Evolutionary conservation across 2,113 vertebrate genomes (phyloP).

Genomic region (Odontesthes bonariensis): DNA sequence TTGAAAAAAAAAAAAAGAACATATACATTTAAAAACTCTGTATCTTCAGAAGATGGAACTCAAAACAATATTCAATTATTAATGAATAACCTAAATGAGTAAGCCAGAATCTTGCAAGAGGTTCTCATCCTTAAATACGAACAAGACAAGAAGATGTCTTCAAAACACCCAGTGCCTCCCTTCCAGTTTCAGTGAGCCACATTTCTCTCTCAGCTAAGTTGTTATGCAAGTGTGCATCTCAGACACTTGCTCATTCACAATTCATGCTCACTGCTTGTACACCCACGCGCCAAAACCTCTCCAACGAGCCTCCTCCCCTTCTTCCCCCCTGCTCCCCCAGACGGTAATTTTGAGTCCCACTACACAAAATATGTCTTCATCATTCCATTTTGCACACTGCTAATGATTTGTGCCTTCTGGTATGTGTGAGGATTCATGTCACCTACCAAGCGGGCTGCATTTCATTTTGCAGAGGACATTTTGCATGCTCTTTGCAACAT

Average conservation of each 20-base stretch:
- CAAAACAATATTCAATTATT: constrained; percentile 47
- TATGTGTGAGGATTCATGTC: constrained; percentile 46
- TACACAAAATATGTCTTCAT: constrained; percentile 59
- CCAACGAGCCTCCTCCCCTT: not conserved
- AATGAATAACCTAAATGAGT: constrained; percentile 47
- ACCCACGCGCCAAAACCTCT: constrained; percentile 54
- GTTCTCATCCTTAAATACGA: constrained; percentile 52
- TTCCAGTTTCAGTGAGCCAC: constrained; percentile 34
- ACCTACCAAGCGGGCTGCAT: constrained; percentile 47
- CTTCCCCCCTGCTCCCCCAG: not conserved
- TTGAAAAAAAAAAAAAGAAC: constrained; percentile 11
- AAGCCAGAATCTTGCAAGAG: constrained; percentile 32
- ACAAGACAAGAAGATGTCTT: constrained; percentile 65
- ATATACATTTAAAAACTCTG: constrained; percentile 24
- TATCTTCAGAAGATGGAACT: constrained; percentile 31
- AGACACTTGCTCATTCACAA: constrained; percentile 72
- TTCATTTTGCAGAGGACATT: constrained; percentile 55
- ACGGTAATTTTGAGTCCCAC: constrained; percentile 42
- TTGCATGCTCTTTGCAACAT: constrained; percentile 33
- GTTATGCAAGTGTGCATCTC: constrained; percentile 68
- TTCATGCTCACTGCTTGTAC: constrained; percentile 67
- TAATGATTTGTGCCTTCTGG: constrained; percentile 51
- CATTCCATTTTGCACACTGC: constrained; percentile 43
- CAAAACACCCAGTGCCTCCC: constrained; percentile 32
- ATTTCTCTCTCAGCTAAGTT: constrained; percentile 60